phyloP scores from a whole-genome alignment of 2,797 vertebrate genomes.

The Nyctibius grandis region DNA sequence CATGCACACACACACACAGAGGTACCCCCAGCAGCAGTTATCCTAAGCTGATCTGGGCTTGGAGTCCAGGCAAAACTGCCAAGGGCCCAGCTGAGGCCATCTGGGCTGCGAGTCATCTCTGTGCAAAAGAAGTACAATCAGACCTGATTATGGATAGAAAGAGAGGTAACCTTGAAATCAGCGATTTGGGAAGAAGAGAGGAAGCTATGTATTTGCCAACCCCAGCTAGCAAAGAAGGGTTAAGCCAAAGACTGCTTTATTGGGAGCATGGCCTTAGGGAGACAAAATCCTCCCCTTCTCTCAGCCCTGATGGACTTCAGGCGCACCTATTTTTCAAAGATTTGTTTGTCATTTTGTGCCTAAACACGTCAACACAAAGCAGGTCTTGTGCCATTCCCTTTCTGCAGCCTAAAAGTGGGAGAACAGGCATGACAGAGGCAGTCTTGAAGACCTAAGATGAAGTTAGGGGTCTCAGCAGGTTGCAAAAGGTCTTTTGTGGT shows the following conservation, averaged over 20 bases:
- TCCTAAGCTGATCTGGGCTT: background rate
- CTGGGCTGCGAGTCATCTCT: slow-evolving; percentile 20
- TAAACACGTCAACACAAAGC: background rate
- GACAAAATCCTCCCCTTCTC: background rate
- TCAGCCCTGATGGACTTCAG: background rate
- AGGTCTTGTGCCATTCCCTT: background rate
- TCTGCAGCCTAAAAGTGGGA: background rate
- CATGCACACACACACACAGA: background rate
- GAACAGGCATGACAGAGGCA: background rate
- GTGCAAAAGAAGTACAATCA: background rate
- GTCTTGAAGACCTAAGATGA: background rate
- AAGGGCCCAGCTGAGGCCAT: slow-evolving; percentile 40
- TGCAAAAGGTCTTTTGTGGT: background rate
- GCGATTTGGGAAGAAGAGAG: background rate
- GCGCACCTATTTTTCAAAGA: background rate
- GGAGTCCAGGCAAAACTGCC: slow-evolving; percentile 2
- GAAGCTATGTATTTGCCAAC: background rate
- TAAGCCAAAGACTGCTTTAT: background rate
- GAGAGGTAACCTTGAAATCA: slow-evolving; percentile 39
- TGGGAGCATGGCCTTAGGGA: background rate
- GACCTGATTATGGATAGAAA: background rate
- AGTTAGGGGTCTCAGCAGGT: background rate
- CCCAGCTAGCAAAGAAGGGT: background rate
- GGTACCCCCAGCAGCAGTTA: background rate
- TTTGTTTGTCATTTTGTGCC: background rate